Evolutionary conservation across 2,797 vertebrate species (phyloP), one percentile per base, ranked within the genome.

Genomic region (Dendrocincla fuliginosa): DNA sequence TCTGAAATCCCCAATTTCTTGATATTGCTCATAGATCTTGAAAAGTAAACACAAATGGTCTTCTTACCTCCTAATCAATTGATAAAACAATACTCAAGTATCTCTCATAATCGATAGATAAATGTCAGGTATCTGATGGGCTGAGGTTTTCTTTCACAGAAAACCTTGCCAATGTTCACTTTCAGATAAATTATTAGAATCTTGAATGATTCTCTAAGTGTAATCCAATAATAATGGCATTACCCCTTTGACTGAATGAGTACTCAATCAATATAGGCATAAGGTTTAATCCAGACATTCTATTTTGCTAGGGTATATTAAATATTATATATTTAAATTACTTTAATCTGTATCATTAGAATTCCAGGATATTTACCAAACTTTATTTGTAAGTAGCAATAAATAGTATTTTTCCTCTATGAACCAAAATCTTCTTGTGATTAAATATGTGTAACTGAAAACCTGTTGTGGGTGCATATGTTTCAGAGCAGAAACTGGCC

Each of bases 401-500:
- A 47, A 77, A 15, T 32, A 91, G 33, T 52, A 68, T 70, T 70
- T 92, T 87, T 6, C 4, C 55, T 37, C 41, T 53, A 20, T 57
- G 49, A 77, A 80, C 10, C 4, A 70, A 91, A 84, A 86, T 39
- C 16, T 67, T 82, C 15, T 25, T 53, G 16, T 80, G 46, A 67
- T 90, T 77, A 74, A 63, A 23, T 25, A 47, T 9, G 14, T 37
- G 25, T 23, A 89, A 50, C 60, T 80, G 52, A 80, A 91, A 86
- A 64, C 5, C 24, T 2, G 0, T 8, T 32, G 25, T 42, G 39
- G n/a, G 13, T 63, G n/a, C 50, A 16, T 18, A 71, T 11, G 19
- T 53, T 82, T 53, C 84, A 80, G 33, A 95, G 69, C 47, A 88
- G 81, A 93, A 94, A 44, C 47, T 94, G 82, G 69, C 76, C 94